Evolutionary conservation across 2,797 vertebrate genomes (phyloP).

Genomic region (Tenualosa ilisha): DNA sequence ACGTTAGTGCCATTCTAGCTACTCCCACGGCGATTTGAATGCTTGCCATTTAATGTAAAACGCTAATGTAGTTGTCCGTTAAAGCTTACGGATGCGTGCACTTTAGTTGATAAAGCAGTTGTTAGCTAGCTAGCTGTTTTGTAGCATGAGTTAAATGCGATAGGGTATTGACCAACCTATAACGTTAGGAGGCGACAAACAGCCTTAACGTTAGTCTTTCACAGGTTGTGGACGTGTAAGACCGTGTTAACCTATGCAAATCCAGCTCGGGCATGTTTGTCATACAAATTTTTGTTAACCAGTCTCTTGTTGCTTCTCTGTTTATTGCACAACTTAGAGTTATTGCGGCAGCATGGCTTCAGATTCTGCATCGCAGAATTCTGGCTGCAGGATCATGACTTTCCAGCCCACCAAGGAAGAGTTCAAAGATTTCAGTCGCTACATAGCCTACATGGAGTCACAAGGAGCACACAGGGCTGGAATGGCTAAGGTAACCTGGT

Average conservation of each 20-base stretch:
- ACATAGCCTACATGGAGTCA: constrained; percentile 91
- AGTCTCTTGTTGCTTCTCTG: background rate
- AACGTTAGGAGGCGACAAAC: constrained; percentile 29
- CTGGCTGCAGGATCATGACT: constrained; percentile 85
- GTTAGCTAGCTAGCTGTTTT: constrained; percentile 22
- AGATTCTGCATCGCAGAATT: constrained; percentile 78
- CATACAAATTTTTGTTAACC: background rate
- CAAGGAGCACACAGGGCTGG: constrained; percentile 92
- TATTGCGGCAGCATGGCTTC: constrained; percentile 77
- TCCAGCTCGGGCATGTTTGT: background rate
- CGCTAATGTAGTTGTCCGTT: background rate
- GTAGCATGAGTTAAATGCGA: constrained; percentile 3
- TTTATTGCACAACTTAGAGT: constrained; percentile 20
- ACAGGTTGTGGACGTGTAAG: background rate
- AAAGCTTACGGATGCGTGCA: background rate
- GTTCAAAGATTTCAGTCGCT: constrained; percentile 89
- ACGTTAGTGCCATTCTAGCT: background rate
- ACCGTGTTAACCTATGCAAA: background rate
- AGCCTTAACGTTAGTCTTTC: background rate
- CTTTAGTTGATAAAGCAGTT: constrained; percentile 9
- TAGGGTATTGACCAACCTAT: background rate
- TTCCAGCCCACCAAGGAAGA: constrained; percentile 91
- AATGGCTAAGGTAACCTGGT: constrained; percentile 82
- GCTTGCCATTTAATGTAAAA: background rate
- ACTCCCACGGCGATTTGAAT: background rate